A percentile compares a stretch with the other conserved stretches of the same genome.
phyloP scores from a whole-genome alignment of 2,888 invertebrate genomes.

The Brachyopa scutellaris region DNA sequence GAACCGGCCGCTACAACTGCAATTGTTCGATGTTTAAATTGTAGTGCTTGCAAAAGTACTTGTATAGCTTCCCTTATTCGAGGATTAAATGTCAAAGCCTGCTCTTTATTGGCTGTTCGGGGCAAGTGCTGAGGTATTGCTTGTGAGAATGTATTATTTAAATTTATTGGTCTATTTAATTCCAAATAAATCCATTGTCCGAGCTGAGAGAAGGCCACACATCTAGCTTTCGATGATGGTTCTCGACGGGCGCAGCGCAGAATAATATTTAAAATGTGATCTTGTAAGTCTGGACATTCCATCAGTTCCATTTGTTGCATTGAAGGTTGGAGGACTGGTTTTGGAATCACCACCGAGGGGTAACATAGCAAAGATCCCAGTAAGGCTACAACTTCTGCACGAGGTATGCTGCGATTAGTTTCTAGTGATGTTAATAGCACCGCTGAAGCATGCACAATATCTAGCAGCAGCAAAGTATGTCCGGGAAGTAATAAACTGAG shows the following conservation, averaged over 20 bases:
- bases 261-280: slow-evolving; percentile 93
- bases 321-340: slow-evolving; percentile 84
- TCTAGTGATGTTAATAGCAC: slow-evolving; percentile 92
- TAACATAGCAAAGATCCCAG: slow-evolving; percentile 93
- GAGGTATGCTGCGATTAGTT: slow-evolving; percentile 88
- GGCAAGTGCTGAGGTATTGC: slow-evolving; percentile 76
- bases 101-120: slow-evolving; percentile 69
- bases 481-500: slow-evolving; percentile 94
- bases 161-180: slow-evolving; percentile 70
- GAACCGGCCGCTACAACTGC: slow-evolving; percentile 80
- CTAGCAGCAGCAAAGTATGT: slow-evolving; percentile 91
- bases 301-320: slow-evolving; percentile 81
- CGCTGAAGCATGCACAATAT: slow-evolving; percentile 95
- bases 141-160: slow-evolving; percentile 23
- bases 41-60: slow-evolving; percentile 81
- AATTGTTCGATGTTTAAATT: slow-evolving; percentile 81
- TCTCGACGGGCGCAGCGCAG: slow-evolving; percentile 94
- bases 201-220: slow-evolving; percentile 93
- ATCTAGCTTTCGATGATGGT: slow-evolving; percentile 93
- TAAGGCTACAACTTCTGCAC: slow-evolving; percentile 95
- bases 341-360: slow-evolving; percentile 85
- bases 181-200: slow-evolving; percentile 83
- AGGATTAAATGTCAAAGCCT: slow-evolving; percentile 75
- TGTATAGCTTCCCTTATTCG: slow-evolving; percentile 81
- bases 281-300: slow-evolving; percentile 83